Percentiles rank a stretch among this genome's conserved stretches.
phyloP scores from a whole-genome alignment of 92 coral and sea anemone genomes.

The Chrysogorgia sp. region DNA sequence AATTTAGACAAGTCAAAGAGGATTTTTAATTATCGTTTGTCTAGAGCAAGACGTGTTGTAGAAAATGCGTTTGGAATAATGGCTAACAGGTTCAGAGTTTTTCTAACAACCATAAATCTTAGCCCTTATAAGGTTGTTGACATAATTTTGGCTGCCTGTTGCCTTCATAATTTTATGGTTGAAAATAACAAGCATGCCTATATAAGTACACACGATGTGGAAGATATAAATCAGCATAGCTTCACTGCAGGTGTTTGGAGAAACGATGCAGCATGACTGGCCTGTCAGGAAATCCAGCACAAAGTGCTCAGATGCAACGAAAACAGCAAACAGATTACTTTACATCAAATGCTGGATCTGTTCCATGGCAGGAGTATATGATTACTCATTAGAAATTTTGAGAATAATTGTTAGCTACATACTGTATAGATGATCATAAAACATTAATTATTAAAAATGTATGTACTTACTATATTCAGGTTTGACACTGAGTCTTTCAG shows the following conservation, averaged over 20 bases:
- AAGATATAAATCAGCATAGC: slow-evolving; percentile 42
- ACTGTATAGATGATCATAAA: no score
- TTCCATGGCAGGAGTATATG: slow-evolving; percentile 55
- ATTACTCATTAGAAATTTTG: slow-evolving; percentile 6
- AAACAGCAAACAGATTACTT: slow-evolving; percentile 49
- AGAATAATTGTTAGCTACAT: not conserved
- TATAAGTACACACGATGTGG: slow-evolving; percentile 51
- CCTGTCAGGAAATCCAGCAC: slow-evolving; percentile 51
- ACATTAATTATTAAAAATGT: no score
- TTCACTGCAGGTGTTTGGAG: slow-evolving; percentile 54
- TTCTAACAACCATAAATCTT: slow-evolving; percentile 32
- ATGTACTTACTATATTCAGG: slow-evolving; percentile 48
- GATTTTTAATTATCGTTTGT: slow-evolving; percentile 46
- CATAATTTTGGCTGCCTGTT: slow-evolving; percentile 44
- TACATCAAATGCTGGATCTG: slow-evolving; percentile 42
- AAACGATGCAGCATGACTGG: slow-evolving; percentile 36
- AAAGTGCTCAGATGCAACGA: slow-evolving; percentile 57
- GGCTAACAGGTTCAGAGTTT: slow-evolving; percentile 36
- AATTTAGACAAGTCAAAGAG: slow-evolving; percentile 36
- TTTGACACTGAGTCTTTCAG: slow-evolving; percentile 47
- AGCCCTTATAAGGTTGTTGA: slow-evolving; percentile 41
- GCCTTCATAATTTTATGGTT: slow-evolving; percentile 51
- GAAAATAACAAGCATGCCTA: slow-evolving; percentile 59
- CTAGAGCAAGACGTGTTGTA: slow-evolving; percentile 31
- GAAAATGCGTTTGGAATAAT: slow-evolving; percentile 49